Evolutionary conservation across 2,113 vertebrate species (phyloP).

Genomic region (Anolis sagrei): DNA sequence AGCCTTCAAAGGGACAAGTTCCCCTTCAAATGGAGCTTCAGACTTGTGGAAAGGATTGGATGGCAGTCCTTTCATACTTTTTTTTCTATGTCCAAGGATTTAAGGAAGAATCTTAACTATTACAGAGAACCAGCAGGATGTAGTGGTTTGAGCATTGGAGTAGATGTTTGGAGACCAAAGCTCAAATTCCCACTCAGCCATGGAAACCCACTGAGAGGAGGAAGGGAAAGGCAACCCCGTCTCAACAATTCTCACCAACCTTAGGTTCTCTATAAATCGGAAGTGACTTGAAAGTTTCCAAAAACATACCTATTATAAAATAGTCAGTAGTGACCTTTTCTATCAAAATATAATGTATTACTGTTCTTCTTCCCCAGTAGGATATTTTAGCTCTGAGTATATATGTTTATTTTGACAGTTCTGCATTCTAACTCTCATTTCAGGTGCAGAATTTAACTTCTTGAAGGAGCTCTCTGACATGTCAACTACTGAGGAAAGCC

Average conservation of each 20-base stretch:
- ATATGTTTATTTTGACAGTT: not conserved
- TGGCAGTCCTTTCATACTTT: not conserved
- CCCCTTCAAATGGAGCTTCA: not conserved
- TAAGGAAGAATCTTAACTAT: no score
- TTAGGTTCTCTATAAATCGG: no score
- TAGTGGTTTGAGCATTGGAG: no score
- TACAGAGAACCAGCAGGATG: no score
- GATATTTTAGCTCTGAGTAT: not conserved
- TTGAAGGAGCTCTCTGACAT: slow-evolving; percentile 88
- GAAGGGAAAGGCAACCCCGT: no score
- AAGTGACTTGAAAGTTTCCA: not conserved
- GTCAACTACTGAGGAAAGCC: slow-evolving; percentile 78
- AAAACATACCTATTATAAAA: not conserved
- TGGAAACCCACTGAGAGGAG: no score
- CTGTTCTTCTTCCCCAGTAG: not conserved
- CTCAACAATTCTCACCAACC: no score
- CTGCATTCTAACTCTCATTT: slow-evolving; percentile 30
- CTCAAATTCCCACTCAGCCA: no score
- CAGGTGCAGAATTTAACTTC: slow-evolving; percentile 90
- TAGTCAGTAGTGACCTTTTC: not conserved
- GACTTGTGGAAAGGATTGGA: not conserved
- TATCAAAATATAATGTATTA: not conserved
- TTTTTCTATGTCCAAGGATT: not conserved
- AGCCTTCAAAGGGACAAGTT: not conserved
- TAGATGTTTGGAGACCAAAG: no score